Evolutionary conservation across 2,888 invertebrate species (phyloP), one percentile per base, ranked within the genome.

Genomic region (Amphipoea oculea): DNA sequence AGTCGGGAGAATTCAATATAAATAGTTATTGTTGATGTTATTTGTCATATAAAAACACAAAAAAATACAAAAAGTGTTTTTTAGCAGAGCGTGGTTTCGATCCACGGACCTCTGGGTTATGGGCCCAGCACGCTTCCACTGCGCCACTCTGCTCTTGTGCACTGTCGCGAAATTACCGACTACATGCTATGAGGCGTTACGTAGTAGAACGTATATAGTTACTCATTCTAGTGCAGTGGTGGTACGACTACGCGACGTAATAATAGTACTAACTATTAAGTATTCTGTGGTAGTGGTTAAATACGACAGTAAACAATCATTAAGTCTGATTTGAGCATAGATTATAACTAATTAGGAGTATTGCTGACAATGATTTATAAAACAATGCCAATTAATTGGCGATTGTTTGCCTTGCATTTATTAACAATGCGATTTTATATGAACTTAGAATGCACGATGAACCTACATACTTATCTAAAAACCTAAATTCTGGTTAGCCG

Each of bases 81-180:
- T 0, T 97, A 97, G 97, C 97, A 98, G 98, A 98, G 98, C 98
- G 98, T 98, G 98, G 98, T 98, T 98, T 98, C 98, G 98, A 98
- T 98, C 98, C 98, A 98, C 98, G 98, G 98, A 98, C 98, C 98
- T 98, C 98, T 98, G 98, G 98, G 98, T 98, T 98, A 98, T 98
- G 98, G 98, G 98, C 98, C 98, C 98, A 98, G 98, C 98, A 98
- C 98, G 98, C 98, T 98, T 98, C 98, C 98, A 98, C 98, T 98
- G 98, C 98, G 98, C 98, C 98, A 98, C 98, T 98, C 98, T 98
- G 98, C 98, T 98, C 92, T 91, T 92, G 82, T 0, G 0, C 0
- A 0, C 0, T 0, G 0, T 0, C 0, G 0, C 11, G 82, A 88
- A 89, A 89, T 89, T 83, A 80, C 29, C 17, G 51, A 78, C 0